Evolutionary conservation across 2,113 vertebrate species (phyloP), one percentile per base, ranked within the genome.

Genomic region (Alosa alosa): DNA sequence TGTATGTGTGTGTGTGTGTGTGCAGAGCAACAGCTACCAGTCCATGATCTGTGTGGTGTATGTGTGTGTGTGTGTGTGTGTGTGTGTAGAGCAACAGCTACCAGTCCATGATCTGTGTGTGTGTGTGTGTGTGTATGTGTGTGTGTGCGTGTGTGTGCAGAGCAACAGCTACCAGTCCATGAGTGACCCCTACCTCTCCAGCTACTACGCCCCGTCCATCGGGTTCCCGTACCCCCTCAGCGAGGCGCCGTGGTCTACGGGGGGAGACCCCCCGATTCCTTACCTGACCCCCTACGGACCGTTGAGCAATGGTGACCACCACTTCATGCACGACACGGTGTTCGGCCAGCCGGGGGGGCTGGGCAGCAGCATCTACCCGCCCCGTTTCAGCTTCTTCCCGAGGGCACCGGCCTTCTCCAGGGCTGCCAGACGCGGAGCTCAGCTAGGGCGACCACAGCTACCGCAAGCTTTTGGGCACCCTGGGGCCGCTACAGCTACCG

Each of bases 131-230:
- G 9, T 31, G n/a, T 68, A 8, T 68, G n/a, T 31, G 60, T 55
- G 15, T 55, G 52, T 1, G 17, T 57, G 52, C 0, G 11, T 57
- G 41, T 4, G 41, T 89, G 90, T 92, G 6, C 95, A 99, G 98
- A 99, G 96, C 92, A 99, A 96, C 96, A 99, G 97, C 94, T 99
- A 99, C 92, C 97, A 98, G 91, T 99, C 98, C 90, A 98, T 99
- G 97, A 98, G 97, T 31, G 98, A 99, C 91, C 97, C 98, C 20
- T 99, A 99, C 92, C 88, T 99, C 91, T 96, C 98, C 94, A 98
- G 97, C 95, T 99, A 99, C 86, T 99, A 99, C 89, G 97, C 98
- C 52, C 98, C 97, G 36, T 99, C 98, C 87, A 98, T 99, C 88
- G 97, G 97, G 46, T 99, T 99, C 88, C 97, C 98, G n/a, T 99